Evolutionary conservation across 1,140 invertebrate species (phyloP).

Genomic region (Tetragnatha versicolor): DNA sequence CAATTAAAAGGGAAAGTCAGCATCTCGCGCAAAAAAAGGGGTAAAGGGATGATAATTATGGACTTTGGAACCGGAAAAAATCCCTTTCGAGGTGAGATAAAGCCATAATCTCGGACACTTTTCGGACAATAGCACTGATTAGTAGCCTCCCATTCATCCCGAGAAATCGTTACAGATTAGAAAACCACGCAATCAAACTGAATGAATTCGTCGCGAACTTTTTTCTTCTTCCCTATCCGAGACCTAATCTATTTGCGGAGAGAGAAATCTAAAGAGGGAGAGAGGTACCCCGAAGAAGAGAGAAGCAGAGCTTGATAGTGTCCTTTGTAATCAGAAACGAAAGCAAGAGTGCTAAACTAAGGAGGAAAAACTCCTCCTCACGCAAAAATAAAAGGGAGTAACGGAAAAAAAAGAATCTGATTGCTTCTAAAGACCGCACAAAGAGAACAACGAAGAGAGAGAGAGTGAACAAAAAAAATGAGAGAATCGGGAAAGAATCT

Average conservation of each 20-base stretch:
- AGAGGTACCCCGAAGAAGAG: background rate
- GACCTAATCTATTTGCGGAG: conserved; percentile 45
- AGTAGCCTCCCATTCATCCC: background rate
- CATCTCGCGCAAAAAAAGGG: too few species aligned
- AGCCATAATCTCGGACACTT: conserved; percentile 21
- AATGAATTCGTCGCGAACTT: conserved; percentile 27
- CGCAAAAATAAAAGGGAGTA: background rate
- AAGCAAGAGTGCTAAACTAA: conserved; percentile 39
- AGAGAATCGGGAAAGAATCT: too few species aligned
- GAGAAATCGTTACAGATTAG: conserved; percentile 17
- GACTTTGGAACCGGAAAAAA: too few species aligned
- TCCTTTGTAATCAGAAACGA: conserved; percentile 46
- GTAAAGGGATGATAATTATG: too few species aligned
- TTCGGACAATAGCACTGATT: conserved; percentile 4
- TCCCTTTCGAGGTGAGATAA: too few species aligned
- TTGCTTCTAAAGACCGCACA: conserved; percentile 51
- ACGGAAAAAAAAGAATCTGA: conserved; percentile 21
- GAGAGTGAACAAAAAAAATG: conserved; percentile 20
- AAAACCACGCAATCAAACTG: conserved; percentile 10
- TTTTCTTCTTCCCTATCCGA: background rate
- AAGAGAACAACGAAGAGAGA: conserved; percentile 34
- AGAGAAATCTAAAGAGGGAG: background rate
- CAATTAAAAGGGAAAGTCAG: too few species aligned
- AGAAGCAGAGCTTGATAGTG: conserved; percentile 17
- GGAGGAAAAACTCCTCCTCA: background rate